A percentile compares a stretch with the other conserved stretches of the same genome.
Evolutionary conservation across 2,888 invertebrate species (phyloP).

Genomic region (Alsophila aescularia): DNA sequence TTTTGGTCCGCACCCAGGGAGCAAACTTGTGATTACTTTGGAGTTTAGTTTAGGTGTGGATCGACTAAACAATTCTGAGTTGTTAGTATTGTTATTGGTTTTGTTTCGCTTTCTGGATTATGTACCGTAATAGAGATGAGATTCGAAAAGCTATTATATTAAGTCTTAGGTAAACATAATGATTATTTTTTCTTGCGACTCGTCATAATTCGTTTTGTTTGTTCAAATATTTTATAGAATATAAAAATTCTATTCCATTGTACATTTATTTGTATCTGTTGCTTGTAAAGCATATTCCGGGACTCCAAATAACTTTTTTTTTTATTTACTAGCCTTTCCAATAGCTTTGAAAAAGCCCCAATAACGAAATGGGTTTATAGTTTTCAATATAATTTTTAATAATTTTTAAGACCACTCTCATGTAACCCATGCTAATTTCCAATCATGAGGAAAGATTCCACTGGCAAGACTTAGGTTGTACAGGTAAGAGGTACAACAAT

Average conservation of each 20-base stretch:
- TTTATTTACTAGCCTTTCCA: no score
- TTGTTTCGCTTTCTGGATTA: not conserved
- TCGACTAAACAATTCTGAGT: slow-evolving; percentile 1
- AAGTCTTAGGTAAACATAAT: no score
- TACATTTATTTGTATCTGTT: no score
- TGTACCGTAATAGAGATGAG: not conserved
- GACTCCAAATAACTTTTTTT: no score
- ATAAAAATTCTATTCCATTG: no score
- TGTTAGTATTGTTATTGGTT: slow-evolving; percentile 3
- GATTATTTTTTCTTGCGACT: no score
- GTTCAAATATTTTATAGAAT: no score
- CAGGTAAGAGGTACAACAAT: not conserved
- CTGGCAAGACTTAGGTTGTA: not conserved
- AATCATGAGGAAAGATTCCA: no score
- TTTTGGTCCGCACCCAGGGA: slow-evolving; percentile 84
- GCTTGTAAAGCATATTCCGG: no score
- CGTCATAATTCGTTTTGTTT: no score
- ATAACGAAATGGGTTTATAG: not conserved
- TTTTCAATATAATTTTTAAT: not conserved
- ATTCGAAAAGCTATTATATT: not conserved
- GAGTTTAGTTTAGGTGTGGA: slow-evolving; percentile 2
- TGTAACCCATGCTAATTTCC: not conserved
- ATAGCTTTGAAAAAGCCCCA: not conserved
- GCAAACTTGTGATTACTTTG: slow-evolving; percentile 28
- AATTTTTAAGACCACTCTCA: not conserved